These are phyloP conservation scores for Bovichtus variegatus DNA, from an alignment of 2,797 vertebrate species.

Conservation along the genomic window DNA sequence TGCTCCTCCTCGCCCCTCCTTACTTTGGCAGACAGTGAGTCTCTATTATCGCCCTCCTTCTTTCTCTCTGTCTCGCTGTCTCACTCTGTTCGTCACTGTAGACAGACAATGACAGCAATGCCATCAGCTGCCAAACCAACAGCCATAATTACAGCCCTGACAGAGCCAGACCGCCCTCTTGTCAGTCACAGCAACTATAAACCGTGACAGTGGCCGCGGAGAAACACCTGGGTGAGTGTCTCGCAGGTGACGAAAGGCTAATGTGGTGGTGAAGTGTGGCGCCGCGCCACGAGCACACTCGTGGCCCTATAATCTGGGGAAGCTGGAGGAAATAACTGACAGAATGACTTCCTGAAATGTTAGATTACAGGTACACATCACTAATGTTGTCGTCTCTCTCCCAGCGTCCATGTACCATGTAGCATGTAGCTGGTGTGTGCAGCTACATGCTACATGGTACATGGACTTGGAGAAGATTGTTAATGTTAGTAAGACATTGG, in stretches of 20 bases:
- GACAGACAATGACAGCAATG: conserved; percentile 60
- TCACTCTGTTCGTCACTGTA: conserved; percentile 26
- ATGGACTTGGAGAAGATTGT: background rate
- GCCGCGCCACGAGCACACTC: conserved; percentile 18
- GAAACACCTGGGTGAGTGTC: conserved; percentile 68
- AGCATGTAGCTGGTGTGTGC: background rate
- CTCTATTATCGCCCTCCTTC: conserved; percentile 31
- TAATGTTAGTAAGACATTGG: background rate
- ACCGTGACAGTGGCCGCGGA: conserved; percentile 20
- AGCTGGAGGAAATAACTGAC: conserved; percentile 49
- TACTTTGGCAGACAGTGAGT: conserved; percentile 38
- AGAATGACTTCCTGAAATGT: conserved; percentile 61
- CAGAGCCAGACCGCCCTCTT: conserved; percentile 23
- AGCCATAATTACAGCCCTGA: conserved; percentile 54
- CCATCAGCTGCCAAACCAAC: conserved; percentile 36
- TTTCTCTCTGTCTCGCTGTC: conserved; percentile 1
- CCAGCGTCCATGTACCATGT: too few species aligned
- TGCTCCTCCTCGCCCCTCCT: conserved; percentile 4
- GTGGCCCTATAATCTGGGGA: conserved; percentile 59
- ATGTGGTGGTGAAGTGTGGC: conserved; percentile 51
- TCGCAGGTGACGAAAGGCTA: conserved; percentile 60
- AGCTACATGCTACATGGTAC: background rate
- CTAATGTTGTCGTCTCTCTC: background rate
- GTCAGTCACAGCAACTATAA: conserved; percentile 63
- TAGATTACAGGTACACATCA: conserved; percentile 18